phyloP scores from a whole-genome alignment of 2,113 vertebrate species.

The Nycticebus coucang region DNA sequence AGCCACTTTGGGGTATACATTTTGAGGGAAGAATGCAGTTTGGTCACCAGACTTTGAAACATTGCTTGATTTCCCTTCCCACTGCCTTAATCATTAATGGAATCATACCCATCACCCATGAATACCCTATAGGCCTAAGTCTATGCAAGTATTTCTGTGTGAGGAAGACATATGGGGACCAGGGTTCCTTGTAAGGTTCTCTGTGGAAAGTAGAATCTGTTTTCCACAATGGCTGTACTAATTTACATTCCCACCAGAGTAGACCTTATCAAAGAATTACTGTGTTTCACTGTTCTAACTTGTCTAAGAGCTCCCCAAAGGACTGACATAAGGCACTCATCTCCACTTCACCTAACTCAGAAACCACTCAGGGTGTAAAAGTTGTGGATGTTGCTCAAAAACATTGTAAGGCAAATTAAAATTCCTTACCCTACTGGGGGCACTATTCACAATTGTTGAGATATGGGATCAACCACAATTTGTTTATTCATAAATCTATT shows the following conservation, averaged over 20 bases:
- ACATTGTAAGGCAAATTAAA: slow-evolving; percentile 12
- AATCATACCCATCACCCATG: neutral
- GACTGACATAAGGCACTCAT: neutral
- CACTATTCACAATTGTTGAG: no score
- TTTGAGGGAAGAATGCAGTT: neutral
- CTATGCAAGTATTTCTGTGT: neutral
- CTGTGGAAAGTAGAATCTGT: neutral
- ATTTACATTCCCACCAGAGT: neutral
- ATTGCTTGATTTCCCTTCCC: neutral
- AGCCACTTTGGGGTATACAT: neutral
- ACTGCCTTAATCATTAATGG: neutral
- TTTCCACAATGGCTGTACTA: no score
- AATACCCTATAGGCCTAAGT: neutral
- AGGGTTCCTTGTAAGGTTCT: slow-evolving; percentile 2
- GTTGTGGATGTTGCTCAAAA: neutral
- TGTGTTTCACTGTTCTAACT: neutral
- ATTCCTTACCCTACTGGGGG: neutral
- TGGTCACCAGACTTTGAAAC: neutral
- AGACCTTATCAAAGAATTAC: neutral
- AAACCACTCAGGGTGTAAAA: slow-evolving; percentile 11
- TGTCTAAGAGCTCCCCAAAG: neutral
- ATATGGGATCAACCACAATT: no score
- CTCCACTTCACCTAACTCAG: slow-evolving; percentile 10
- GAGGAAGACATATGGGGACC: neutral
- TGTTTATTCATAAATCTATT: no score